Base-by-base conservation (phyloP, 2,113 vertebrate genomes). In the Tenrec ecaudatus region DNA sequence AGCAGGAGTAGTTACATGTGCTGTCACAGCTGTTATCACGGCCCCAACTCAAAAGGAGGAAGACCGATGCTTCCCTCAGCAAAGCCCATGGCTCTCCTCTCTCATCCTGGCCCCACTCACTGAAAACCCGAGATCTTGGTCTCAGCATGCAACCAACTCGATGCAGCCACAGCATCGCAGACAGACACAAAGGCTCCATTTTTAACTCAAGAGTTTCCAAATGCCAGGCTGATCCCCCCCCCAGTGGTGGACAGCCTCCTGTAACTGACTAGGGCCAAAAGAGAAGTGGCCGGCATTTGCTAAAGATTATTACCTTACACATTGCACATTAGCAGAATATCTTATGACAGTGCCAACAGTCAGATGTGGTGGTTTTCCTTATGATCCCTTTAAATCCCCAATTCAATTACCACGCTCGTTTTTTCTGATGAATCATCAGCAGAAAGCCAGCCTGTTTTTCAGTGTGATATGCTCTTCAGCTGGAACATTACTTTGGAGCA, bases 381-480 rank as follows among this genome's bases (percentile, higher is more conserved):
- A 82, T 94, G 81, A 88, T 82, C 64, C 90, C 97, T 96, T 95
- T 93, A 97, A 94, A 93, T 83, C 83, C 43, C 80, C 84, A 78
- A 87, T 83, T 95, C 92, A 94, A n/a, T 84, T 95, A 91, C 91
- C 80, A 90, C 1, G 3, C 40, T 94, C 62, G 33, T 89, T 94
- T 84, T 53, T 92, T 96, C 73, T 40, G 90, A 94, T 82, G 88
- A 96, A 88, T 84, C 89, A 87, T 57, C 38, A 94, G 84, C 69
- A 85, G 86, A 93, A 36, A 96, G 36, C 43, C 95, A 96, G 95
- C 60, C 47, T 17, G 90, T 29, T 92, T 83, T 86, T 93, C 73
- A 75, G 77, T 91, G 17, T 36, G 22, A 77, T 2, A 20, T 16
- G 62, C 81, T 53, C 81, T 85, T 76, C 33, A 64, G 64, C 85